Conservation (phyloP, 2,888 invertebrate genomes). For the Cheiracanthium punctorium region DNA sequence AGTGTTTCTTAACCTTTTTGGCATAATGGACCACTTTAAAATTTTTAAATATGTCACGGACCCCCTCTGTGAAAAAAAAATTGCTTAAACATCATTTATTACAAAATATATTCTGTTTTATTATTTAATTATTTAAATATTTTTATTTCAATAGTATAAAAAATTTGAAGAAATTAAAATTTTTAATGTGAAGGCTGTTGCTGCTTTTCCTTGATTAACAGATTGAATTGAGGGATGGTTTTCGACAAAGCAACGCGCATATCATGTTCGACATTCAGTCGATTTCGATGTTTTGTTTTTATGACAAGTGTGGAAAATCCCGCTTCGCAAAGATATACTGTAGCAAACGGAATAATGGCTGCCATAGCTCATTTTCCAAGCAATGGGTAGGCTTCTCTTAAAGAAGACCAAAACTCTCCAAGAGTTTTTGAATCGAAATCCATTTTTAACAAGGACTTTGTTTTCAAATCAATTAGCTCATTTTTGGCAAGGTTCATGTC, state of each 20-base stretch:
- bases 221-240: constrained; percentile 33
- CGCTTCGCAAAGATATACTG: constrained; percentile 33
- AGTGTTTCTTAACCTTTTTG: too few species aligned
- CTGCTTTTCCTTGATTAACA: constrained; percentile 23
- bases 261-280: constrained; percentile 38
- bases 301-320: constrained; percentile 40
- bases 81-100: constrained; percentile 44
- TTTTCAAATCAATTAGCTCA: too few species aligned
- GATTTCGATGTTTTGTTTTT: constrained; percentile 44
- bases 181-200: constrained; percentile 25
- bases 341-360: constrained; percentile 46
- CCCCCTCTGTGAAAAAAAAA: too few species aligned
- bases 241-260: constrained; percentile 37
- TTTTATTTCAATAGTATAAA: constrained; percentile 17
- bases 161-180: constrained; percentile 25
- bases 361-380: constrained; percentile 38
- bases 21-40: too few species aligned
- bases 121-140: constrained; percentile 1
- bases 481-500: too few species aligned
- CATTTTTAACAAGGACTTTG: too few species aligned
- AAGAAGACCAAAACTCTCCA: too few species aligned
- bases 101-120: constrained; percentile 43
- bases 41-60: too few species aligned
- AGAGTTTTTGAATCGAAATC: too few species aligned
- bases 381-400: constrained; percentile 41